These are phyloP conservation scores for Zosterops hypoxanthus DNA, from an alignment of 2,113 vertebrate species.

Conservation along the genomic window DNA sequence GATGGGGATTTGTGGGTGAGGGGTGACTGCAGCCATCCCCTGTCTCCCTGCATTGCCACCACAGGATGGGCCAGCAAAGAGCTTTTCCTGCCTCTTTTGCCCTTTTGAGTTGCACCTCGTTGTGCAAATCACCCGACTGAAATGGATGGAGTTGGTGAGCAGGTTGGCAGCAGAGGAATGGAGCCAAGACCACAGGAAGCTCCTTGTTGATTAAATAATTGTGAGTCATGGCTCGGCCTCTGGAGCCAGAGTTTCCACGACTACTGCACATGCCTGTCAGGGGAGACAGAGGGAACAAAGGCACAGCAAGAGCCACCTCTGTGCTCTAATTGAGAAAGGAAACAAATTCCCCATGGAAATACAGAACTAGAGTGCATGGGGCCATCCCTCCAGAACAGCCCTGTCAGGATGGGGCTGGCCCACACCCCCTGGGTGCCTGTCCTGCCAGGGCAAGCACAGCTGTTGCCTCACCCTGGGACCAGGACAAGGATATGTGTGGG, in stretches of 20 bases:
- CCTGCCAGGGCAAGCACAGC: fast-evolving
- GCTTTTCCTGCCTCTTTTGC: not conserved
- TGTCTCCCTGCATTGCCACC: fast-evolving
- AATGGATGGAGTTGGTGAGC: fast-evolving
- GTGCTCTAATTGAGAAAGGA: not conserved
- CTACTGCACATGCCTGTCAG: not conserved
- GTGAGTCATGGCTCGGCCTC: not conserved
- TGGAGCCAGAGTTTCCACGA: conserved; percentile 19
- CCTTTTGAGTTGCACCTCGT: fast-evolving
- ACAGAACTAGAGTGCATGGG: not conserved
- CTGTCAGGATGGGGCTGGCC: not conserved
- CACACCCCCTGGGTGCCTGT: fast-evolving
- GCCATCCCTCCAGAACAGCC: not conserved
- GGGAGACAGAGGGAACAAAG: not conserved
- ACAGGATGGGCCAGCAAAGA: not conserved
- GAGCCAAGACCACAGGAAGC: not conserved
- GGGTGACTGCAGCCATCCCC: not conserved
- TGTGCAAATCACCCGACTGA: fast-evolving
- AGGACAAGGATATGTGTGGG: not conserved
- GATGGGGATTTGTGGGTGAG: fast-evolving
- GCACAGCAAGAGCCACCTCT: not conserved
- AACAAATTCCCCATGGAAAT: not conserved
- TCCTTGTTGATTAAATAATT: not conserved
- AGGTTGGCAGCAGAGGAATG: not conserved
- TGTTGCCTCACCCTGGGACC: not conserved